Evolutionary conservation across 2,797 vertebrate genomes (phyloP).

Genomic region (Chrysocyon brachyurus): DNA sequence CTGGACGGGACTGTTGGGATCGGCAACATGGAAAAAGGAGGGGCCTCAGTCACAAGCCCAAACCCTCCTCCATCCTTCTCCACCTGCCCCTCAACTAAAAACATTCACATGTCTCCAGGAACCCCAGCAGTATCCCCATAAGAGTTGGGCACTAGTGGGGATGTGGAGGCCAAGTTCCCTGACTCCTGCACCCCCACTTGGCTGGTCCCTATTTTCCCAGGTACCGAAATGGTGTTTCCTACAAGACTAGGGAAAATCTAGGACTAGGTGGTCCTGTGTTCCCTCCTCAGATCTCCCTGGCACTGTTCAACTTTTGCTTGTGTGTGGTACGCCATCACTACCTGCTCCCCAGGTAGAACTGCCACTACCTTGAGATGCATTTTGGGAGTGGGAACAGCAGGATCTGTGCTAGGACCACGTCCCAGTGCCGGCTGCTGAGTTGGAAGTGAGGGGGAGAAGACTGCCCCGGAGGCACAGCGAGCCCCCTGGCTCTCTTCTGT

Average conservation of each 20-base stretch:
- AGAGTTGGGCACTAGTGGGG: neutral
- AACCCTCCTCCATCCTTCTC: neutral
- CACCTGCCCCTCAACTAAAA: neutral
- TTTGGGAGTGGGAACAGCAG: neutral
- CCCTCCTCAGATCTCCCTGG: neutral
- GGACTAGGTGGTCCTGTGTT: fast-evolving
- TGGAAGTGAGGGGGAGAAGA: fast-evolving
- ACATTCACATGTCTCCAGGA: neutral
- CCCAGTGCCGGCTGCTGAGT: fast-evolving
- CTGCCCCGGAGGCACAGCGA: fast-evolving
- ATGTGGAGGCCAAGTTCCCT: neutral
- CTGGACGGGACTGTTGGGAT: fast-evolving
- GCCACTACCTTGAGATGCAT: neutral
- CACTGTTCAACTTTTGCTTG: neutral
- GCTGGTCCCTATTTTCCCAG: neutral
- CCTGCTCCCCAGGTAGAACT: neutral
- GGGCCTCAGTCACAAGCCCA: fast-evolving
- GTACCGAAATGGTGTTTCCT: neutral
- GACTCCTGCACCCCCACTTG: fast-evolving
- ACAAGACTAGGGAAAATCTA: neutral
- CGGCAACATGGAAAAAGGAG: neutral
- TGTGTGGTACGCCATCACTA: fast-evolving
- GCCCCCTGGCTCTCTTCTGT: neutral
- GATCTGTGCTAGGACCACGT: no score
- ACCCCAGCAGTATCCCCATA: fast-evolving